These are phyloP conservation scores for Escarpia spicata DNA, from an alignment of 2,888 invertebrate genomes.

Conservation along the genomic window DNA sequence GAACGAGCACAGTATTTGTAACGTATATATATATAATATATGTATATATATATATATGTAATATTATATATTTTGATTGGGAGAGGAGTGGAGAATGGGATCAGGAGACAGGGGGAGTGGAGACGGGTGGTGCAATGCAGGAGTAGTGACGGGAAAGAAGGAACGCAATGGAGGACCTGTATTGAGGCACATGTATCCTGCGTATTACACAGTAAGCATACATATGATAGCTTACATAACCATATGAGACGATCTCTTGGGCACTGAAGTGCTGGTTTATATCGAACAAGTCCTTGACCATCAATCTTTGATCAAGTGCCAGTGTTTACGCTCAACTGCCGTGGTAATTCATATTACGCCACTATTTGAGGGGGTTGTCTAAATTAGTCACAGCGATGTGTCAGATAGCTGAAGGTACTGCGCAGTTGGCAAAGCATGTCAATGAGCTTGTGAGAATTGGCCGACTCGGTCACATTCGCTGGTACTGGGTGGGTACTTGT, in stretches of 20 bases:
- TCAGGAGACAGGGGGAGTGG: no score
- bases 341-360: constrained; percentile 6
- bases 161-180: no score
- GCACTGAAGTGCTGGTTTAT: background rate
- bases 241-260: background rate
- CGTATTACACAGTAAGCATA: background rate
- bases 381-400: background rate
- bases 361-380: background rate
- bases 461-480: background rate
- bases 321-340: background rate
- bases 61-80: no score
- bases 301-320: background rate
- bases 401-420: background rate
- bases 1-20: no score
- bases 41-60: no score
- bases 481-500: background rate
- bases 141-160: no score
- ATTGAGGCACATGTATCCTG: background rate
- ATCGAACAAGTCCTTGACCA: background rate
- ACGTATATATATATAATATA: no score
- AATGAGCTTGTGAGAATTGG: constrained; percentile 9
- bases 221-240: background rate
- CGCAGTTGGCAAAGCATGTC: background rate
- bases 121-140: no score
- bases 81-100: no score